Evolutionary conservation across 2,888 invertebrate species (phyloP), one percentile per base, ranked within the genome.

Genomic region (Agriopis marginaria): DNA sequence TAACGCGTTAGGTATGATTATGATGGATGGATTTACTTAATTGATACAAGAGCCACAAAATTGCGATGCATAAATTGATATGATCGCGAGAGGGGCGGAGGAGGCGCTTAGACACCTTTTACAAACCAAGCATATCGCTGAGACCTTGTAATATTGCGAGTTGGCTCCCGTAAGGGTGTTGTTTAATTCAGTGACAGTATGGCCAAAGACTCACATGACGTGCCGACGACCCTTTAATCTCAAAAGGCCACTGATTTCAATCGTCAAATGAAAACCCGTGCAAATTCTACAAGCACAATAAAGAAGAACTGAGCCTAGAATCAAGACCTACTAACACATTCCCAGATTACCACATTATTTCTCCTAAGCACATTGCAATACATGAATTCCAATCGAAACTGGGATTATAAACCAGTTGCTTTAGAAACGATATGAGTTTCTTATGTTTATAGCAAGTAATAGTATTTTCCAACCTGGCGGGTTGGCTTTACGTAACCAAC

Each of bases 21-120:
- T 86, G 87, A 87, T 85, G 78, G 84, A 86, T 86, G 82, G 84
- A 83, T 83, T 79, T 78, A 71, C 78, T 81, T 86, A 85, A 86
- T 86, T 85, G 84, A 77, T 76, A 76, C 81, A 75, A 80, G 55
- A 66, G 65, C 53, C 53, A 62, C 53, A 45, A 44, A 70, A 66
- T 66, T 66, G 66, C 23, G 50, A 49, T 32, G 61, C 54, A 66
- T 66, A 55, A 55, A 61, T 56, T 56, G 55, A 39, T 66, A 55
- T 42, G 59, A 59, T 54, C n/a, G 9, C 32, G 9, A 42, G 12
- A 9, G 23, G 9, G 6, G 65, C 51, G 47, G 58, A 11, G 58
- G 63, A 51, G 59, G 62, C 23, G 62, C 62, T 44, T 17, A 10
- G 51, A 3, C 17, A 44, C 7, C 11, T 45, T 53, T 17, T 62